Base-by-base conservation (phyloP, 2,797 vertebrate species). In the Brachymystax lenok region DNA sequence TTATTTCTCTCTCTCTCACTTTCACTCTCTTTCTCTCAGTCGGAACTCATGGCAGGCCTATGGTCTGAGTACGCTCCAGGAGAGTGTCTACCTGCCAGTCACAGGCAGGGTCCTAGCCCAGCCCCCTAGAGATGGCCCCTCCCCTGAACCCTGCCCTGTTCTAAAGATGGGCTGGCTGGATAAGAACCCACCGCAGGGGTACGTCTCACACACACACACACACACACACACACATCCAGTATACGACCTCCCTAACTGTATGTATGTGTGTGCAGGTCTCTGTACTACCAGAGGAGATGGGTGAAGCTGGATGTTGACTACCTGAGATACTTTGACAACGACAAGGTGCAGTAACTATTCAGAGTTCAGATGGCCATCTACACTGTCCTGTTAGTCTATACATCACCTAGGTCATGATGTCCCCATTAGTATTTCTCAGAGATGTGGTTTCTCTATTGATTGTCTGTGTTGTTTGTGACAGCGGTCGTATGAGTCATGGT, bases 101-200 rank as follows among this genome's bases (percentile, higher is more conserved):
- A 77, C 80, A 0, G 78, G 84, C 78, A 83, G 56, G 33, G 21
- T 63, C 24, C 71, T 76, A n/a, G 24, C 73, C 4, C n/a, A 83
- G 74, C 80, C 91, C 76, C 77, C 81, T 1, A 88, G 89, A 27
- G 91, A 92, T 0, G 28, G 83, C 19, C 12, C 76, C 4, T 13
- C 76, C 3, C 10, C 93, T 67, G 86, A 92, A 1, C 83, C 87
- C 13, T 74, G 90, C 0, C 80, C 93, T 0, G 88, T 96, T 82
- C 92, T 98, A 86, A 96, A 94, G 84, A 94, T 90, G 3, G 97
- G 98, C 35, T 98, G 98, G 97, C 89, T 98, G 84, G 95, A 97
- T 89, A 98, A 98, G 93, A 98, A 96, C 91, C 96, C 97, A 0
- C 97, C 97, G 0, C 97, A 98, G 84, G 97, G 97, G 97, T 99